Evolutionary conservation across 2,888 invertebrate genomes (phyloP).

Genomic region (Drosophila antonietae): DNA sequence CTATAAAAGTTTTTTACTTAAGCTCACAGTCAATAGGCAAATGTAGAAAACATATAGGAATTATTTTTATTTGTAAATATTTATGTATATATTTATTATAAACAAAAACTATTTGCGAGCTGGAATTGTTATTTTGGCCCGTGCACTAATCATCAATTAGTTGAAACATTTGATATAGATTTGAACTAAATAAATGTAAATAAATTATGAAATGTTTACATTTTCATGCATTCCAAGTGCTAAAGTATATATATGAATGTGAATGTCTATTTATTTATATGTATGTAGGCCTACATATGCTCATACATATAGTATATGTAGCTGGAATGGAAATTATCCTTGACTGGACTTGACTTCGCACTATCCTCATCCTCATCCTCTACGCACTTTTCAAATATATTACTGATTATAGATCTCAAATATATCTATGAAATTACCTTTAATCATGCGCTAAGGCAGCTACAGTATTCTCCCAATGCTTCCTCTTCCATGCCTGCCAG

Average conservation of each 20-base stretch:
- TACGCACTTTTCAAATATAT: too few species aligned
- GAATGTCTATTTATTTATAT: neutral
- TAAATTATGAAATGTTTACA: slow-evolving; percentile 1
- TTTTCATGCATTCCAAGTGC: neutral
- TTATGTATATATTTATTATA: neutral
- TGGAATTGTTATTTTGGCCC: neutral
- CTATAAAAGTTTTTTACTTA: neutral
- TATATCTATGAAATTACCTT: neutral
- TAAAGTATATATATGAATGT: neutral
- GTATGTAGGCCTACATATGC: neutral
- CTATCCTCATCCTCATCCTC: neutral
- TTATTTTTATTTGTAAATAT: neutral
- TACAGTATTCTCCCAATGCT: neutral
- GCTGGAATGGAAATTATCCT: neutral
- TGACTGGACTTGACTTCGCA: neutral
- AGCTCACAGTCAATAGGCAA: neutral
- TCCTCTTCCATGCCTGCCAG: neutral
- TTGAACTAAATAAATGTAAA: slow-evolving; percentile 1
- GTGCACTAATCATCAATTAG: neutral
- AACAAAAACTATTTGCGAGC: neutral
- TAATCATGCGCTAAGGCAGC: neutral
- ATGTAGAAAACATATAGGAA: neutral
- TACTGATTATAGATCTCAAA: too few species aligned
- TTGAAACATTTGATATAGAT: neutral
- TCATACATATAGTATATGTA: neutral